Conservation (phyloP, 1,140 invertebrate genomes). For the Drosophila kikkawai region DNA sequence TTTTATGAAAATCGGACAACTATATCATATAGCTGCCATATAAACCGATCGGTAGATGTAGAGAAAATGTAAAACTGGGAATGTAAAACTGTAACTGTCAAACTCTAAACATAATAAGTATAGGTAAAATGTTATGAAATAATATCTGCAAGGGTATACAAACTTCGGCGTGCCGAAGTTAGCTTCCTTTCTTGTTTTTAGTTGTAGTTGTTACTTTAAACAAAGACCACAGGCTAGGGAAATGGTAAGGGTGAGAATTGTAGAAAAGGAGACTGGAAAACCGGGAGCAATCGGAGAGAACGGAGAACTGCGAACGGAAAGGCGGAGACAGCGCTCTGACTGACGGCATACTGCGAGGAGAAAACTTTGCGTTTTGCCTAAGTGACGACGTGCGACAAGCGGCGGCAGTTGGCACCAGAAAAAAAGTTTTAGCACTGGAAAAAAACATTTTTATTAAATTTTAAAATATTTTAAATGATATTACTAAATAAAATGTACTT, state of each 20-base stretch:
- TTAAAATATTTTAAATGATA: not conserved
- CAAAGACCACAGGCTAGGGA: conserved; percentile 58
- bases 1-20: too few relatives aligned
- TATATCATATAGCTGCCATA: too few relatives aligned
- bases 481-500: not conserved
- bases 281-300: conserved; percentile 1
- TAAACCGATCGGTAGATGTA: too few relatives aligned
- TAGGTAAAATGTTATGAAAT: too few relatives aligned
- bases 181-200: too few relatives aligned
- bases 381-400: conserved; percentile 81
- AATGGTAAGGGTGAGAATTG: conserved; percentile 18
- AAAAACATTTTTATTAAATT: not conserved
- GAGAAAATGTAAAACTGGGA: too few relatives aligned
- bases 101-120: too few relatives aligned
- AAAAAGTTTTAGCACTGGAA: conserved; percentile 3
- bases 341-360: conserved; percentile 49
- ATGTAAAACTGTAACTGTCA: too few relatives aligned
- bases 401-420: conserved; percentile 44
- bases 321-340: conserved; percentile 25
- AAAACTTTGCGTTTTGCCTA: conserved; percentile 80
- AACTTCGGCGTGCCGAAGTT: too few relatives aligned
- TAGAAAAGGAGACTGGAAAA: not conserved
- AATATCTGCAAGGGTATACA: too few relatives aligned
- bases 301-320: not conserved
- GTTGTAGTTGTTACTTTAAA: conserved; percentile 61